Conservation (phyloP, 2,888 invertebrate species). For the Metopia argyrocephala region DNA sequence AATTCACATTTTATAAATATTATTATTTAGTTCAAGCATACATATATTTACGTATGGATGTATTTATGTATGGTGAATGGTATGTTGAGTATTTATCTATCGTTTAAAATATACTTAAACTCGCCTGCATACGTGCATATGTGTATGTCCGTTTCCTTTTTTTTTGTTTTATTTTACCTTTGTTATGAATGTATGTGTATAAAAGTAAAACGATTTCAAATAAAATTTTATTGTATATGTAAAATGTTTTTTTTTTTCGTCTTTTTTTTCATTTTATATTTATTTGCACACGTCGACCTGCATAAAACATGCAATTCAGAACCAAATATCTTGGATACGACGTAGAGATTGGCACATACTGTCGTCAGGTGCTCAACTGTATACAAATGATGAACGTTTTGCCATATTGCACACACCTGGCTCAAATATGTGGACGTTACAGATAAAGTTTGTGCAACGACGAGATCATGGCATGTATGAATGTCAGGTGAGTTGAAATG, state of each 20-base stretch:
- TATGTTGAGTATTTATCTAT: no score
- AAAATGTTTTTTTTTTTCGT: slow-evolving; percentile 2
- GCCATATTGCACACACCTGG: slow-evolving; percentile 90
- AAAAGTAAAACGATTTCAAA: not conserved
- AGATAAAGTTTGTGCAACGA: slow-evolving; percentile 95
- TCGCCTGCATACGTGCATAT: no score
- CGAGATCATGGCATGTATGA: slow-evolving; percentile 96
- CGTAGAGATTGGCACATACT: slow-evolving; percentile 95
- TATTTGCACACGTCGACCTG: not conserved
- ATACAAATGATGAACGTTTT: slow-evolving; percentile 93
- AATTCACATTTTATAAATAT: no score
- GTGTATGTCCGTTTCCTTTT: not conserved
- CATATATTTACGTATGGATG: no score
- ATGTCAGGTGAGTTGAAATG: slow-evolving; percentile 86
- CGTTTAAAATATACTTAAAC: no score
- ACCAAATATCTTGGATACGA: slow-evolving; percentile 95
- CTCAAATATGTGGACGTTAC: slow-evolving; percentile 95
- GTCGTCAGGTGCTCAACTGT: slow-evolving; percentile 92
- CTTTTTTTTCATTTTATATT: slow-evolving; percentile 5
- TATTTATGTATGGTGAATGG: no score
- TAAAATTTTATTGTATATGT: slow-evolving; percentile 1
- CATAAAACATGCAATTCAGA: slow-evolving; percentile 72
- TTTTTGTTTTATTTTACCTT: not conserved
- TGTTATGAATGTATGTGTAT: not conserved
- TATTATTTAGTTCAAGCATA: no score